Conservation (phyloP, 2,113 vertebrate species). For the Propithecus coquereli region DNA sequence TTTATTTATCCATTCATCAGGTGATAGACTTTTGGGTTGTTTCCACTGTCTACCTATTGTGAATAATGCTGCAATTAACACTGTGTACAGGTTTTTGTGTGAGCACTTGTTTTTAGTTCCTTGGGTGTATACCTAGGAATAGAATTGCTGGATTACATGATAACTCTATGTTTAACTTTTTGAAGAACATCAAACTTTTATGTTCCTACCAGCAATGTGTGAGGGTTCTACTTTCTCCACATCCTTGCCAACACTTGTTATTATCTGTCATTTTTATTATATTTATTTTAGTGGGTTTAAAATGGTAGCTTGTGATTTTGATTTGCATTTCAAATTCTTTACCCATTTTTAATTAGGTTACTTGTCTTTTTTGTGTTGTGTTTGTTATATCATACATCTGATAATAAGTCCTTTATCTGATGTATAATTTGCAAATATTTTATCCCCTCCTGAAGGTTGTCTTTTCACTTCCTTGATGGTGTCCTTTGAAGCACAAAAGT, state of each 20-base stretch:
- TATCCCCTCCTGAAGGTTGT: neutral
- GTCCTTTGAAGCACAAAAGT: neutral
- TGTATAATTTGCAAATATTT: neutral
- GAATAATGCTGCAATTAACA: neutral
- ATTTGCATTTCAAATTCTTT: neutral
- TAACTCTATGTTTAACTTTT: neutral
- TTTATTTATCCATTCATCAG: neutral
- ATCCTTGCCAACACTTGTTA: neutral
- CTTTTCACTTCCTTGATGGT: neutral
- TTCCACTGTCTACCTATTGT: neutral
- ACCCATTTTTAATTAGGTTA: neutral
- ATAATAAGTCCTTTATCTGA: neutral
- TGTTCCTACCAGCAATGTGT: neutral
- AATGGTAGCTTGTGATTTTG: neutral
- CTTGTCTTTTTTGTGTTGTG: neutral
- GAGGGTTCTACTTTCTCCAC: neutral
- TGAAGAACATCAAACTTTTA: neutral
- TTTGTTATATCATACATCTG: neutral
- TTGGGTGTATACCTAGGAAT: neutral
- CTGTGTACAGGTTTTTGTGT: neutral
- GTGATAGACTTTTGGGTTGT: neutral
- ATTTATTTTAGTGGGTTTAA: neutral
- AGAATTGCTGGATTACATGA: neutral
- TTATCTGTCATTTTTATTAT: neutral
- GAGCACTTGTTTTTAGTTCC: neutral